Evolutionary conservation across 2,113 vertebrate genomes (phyloP).

Genomic region (Poeciliopsis occidentalis): DNA sequence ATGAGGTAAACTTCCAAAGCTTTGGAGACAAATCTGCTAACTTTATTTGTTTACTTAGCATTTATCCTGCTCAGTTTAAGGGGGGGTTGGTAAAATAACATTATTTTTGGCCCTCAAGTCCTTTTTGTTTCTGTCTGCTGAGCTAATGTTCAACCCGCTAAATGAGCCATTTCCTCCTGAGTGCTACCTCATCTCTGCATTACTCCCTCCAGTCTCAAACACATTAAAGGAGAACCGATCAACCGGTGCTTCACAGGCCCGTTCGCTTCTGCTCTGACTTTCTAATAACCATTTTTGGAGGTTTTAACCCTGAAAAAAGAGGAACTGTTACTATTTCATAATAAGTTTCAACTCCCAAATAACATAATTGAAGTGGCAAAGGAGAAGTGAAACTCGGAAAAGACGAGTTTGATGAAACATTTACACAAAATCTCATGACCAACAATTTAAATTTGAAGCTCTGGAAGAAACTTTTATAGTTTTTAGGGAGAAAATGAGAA

Average conservation of each 20-base stretch:
- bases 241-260: background rate
- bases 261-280: background rate
- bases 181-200: background rate
- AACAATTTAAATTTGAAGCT: background rate
- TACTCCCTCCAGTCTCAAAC: background rate
- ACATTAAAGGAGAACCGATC: background rate
- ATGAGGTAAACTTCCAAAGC: no score
- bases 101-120: no score
- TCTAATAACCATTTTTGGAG: background rate
- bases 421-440: background rate
- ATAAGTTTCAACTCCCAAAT: background rate
- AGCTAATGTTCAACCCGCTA: conserved; percentile 51
- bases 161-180: conserved; percentile 36
- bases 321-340: conserved; percentile 14
- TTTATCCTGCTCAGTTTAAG: no score
- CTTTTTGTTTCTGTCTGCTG: conserved; percentile 23
- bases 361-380: background rate
- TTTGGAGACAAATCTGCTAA: no score
- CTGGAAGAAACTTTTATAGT: no score
- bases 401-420: background rate
- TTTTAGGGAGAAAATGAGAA: no score
- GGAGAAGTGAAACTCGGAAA: background rate
- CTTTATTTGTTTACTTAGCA: no score
- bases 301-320: background rate
- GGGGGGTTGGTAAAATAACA: no score